A percentile compares a stretch with the other conserved stretches of the same genome.
phyloP scores from a whole-genome alignment of 2,797 vertebrate species.

The Catamblyrhynchus diadema region DNA sequence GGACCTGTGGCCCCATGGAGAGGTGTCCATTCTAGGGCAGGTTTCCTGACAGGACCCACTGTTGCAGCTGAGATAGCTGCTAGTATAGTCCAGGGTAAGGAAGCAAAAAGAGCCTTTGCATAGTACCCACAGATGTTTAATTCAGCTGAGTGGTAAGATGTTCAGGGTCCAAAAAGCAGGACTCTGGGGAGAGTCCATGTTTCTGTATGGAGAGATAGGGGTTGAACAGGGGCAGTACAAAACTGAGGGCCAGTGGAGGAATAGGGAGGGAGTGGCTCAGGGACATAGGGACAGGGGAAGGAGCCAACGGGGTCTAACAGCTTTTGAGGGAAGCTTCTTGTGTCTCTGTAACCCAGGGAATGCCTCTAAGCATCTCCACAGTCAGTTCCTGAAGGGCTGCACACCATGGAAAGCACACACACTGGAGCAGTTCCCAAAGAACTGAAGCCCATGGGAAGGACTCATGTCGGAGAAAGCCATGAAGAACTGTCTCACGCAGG shows the following conservation, averaged over 20 bases:
- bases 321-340: background rate
- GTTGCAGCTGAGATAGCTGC: background rate
- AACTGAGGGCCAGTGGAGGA: background rate
- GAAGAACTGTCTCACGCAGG: background rate
- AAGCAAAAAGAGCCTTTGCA: background rate
- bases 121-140: background rate
- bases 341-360: background rate
- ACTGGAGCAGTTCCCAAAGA: background rate
- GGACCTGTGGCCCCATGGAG: too few species aligned
- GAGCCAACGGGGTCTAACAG: background rate
- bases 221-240: background rate
- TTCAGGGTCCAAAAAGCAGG: background rate
- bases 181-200: background rate
- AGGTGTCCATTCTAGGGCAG: background rate
- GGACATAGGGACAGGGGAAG: background rate
- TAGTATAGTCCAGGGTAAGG: background rate
- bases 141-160: background rate
- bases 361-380: background rate
- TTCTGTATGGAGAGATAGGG: background rate
- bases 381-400: background rate
- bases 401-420: background rate
- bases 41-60: background rate
- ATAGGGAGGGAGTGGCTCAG: background rate
- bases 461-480: fast-evolving
- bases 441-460: background rate